These are phyloP conservation scores for Plodia interpunctella DNA, from an alignment of 1,140 invertebrate species.

Conservation along the genomic window DNA sequence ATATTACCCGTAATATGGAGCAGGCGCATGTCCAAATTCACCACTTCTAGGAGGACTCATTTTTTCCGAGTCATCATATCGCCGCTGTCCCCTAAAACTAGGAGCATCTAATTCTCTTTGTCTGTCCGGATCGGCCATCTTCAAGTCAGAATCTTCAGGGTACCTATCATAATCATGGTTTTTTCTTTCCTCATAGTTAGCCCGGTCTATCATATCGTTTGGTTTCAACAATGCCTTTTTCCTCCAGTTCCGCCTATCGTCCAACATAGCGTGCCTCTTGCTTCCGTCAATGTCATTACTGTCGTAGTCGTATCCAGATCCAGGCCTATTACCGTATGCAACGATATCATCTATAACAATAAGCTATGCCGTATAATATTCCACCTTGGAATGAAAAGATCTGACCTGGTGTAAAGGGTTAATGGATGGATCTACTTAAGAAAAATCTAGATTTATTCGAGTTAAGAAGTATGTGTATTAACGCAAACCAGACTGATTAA, in stretches of 20 bases:
- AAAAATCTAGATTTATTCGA: no score
- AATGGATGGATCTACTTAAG: no score
- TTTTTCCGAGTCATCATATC: conserved; percentile 43
- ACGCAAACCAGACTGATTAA: no score
- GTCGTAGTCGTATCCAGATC: conserved; percentile 36
- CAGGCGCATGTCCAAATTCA: conserved; percentile 32
- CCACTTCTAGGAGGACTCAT: conserved; percentile 28
- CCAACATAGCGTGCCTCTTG: conserved; percentile 46
- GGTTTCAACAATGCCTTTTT: conserved; percentile 52
- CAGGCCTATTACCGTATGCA: conserved; percentile 37
- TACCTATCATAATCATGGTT: conserved; percentile 44
- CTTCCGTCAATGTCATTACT: conserved; percentile 51
- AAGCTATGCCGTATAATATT: no score
- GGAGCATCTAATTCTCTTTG: conserved; percentile 35
- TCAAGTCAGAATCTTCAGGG: conserved; percentile 38
- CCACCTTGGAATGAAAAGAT: no score
- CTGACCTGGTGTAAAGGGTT: no score
- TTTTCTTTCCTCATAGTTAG: conserved; percentile 41
- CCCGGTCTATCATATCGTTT: conserved; percentile 35
- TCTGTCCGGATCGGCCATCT: conserved; percentile 31
- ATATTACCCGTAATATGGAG: conserved; percentile 17
- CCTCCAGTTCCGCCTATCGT: conserved; percentile 58
- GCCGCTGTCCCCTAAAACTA: conserved; percentile 34
- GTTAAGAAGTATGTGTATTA: no score
- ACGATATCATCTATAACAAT: conserved; percentile 62